Conservation (phyloP, 2,113 vertebrate genomes). For the Pogona vitticeps region DNA sequence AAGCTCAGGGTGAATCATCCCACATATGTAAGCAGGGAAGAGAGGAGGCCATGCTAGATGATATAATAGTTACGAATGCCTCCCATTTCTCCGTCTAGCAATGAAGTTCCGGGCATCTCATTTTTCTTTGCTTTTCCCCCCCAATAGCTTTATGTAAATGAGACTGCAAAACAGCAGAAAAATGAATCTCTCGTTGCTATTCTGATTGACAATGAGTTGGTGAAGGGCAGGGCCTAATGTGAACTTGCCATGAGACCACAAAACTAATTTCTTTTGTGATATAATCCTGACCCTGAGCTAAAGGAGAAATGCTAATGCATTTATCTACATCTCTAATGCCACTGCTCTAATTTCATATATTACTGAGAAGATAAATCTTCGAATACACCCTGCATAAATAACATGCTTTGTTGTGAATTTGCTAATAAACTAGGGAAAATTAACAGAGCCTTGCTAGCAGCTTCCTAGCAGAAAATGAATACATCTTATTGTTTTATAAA, state of each 20-base stretch:
- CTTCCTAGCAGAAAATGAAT: conserved; percentile 42
- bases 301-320: conserved; percentile 60
- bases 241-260: conserved; percentile 53
- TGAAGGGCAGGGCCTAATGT: conserved; percentile 63
- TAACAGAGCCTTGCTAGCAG: conserved; percentile 57
- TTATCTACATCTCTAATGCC: conserved; percentile 70
- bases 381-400: conserved; percentile 64
- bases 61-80: background rate
- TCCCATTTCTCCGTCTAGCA: background rate
- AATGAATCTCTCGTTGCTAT: conserved; percentile 38
- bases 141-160: background rate
- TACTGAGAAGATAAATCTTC: conserved; percentile 73
- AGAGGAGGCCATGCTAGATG: background rate
- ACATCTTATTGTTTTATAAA: conserved; percentile 55
- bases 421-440: conserved; percentile 72
- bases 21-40: background rate
- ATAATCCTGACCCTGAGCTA: conserved; percentile 65
- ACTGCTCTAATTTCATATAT: conserved; percentile 69
- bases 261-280: conserved; percentile 71
- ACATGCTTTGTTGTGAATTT: conserved; percentile 59
- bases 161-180: conserved; percentile 39
- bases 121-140: background rate
- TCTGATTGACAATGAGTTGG: conserved; percentile 49
- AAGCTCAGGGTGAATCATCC: background rate
- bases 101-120: background rate